Conservation (phyloP, 2,113 vertebrate genomes). For the Pituophis catenifer region DNA sequence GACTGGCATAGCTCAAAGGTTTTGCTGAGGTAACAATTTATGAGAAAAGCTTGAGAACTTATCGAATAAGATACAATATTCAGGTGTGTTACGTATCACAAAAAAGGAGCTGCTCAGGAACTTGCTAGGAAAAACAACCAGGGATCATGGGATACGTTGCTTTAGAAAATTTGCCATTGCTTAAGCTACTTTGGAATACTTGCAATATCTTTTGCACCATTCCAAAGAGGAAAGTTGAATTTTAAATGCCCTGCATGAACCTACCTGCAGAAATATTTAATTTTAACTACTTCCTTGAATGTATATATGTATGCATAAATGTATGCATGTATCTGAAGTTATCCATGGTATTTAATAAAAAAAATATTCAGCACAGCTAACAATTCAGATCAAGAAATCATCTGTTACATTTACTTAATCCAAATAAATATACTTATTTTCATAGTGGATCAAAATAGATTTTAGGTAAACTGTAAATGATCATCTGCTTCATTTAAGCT, state of each 20-base stretch:
- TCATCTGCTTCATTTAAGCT: not conserved
- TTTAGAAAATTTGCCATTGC: not conserved
- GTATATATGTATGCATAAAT: too few relatives aligned
- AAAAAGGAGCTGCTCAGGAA: not conserved
- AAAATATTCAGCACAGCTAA: not conserved
- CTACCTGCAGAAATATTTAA: not conserved
- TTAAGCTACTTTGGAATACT: not conserved
- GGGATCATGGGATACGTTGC: not conserved
- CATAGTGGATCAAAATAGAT: not conserved
- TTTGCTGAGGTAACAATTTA: conserved; percentile 28
- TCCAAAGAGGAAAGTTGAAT: too few relatives aligned
- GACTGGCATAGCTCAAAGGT: not conserved
- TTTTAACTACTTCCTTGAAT: not conserved
- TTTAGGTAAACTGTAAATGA: not conserved
- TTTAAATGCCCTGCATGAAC: not conserved
- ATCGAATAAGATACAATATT: not conserved
- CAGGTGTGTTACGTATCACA: conserved; percentile 1
- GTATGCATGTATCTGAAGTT: too few relatives aligned
- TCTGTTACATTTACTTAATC: not conserved
- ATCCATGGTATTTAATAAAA: not conserved
- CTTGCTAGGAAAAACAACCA: not conserved
- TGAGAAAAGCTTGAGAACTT: not conserved
- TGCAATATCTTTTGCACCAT: not conserved
- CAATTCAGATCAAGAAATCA: not conserved
- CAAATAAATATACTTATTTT: not conserved